A percentile compares a stretch with the other conserved stretches of the same genome.
Conservation (phyloP, 2,113 vertebrate species). For the Struthidea cinerea region DNA sequence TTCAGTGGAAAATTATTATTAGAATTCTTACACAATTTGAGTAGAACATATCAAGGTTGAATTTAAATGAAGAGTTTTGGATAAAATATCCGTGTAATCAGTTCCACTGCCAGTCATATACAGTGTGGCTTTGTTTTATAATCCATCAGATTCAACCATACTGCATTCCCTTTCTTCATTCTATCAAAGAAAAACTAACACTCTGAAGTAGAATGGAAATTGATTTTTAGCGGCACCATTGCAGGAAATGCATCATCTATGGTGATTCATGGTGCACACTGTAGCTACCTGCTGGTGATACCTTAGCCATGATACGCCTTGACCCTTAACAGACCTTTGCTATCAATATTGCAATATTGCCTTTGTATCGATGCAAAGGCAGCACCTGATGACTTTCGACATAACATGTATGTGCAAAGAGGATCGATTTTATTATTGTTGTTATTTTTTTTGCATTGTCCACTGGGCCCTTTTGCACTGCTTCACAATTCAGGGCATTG, state of each 20-base stretch:
- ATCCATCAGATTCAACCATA: not conserved
- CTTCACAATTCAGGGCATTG: not conserved
- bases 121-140: not conserved
- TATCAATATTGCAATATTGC: not conserved
- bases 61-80: not conserved
- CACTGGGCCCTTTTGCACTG: not conserved
- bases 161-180: not conserved
- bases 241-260: not conserved
- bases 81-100: not conserved
- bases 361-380: not conserved
- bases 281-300: not conserved
- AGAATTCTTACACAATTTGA: not conserved
- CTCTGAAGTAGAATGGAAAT: not conserved
- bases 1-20: slow-evolving; percentile 20
- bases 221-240: not conserved
- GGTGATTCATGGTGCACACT: not conserved
- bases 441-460: not conserved
- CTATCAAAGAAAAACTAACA: not conserved
- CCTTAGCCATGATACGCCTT: not conserved
- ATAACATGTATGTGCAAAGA: not conserved
- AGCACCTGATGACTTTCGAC: not conserved
- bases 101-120: not conserved
- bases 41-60: not conserved
- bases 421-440: not conserved
- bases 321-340: not conserved